Percentiles rank a stretch among this genome's conserved stretches.
phyloP scores from a whole-genome alignment of 2,888 invertebrate genomes.

The Drosophila mimica region DNA sequence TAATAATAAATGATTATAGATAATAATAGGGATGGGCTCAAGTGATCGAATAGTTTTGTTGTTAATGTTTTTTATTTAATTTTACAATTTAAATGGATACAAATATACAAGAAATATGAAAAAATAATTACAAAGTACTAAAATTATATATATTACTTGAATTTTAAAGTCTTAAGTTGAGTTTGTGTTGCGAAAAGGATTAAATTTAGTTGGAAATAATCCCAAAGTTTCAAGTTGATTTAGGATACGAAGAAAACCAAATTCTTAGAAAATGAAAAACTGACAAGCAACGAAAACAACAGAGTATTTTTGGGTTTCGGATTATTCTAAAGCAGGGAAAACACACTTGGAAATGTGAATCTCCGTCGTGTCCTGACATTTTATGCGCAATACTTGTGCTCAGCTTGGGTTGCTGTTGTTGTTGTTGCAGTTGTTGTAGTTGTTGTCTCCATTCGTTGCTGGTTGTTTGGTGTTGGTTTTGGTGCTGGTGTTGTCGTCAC shows the following conservation, averaged over 20 bases:
- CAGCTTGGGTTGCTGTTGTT: constrained; percentile 15
- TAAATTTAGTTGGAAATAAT: neutral
- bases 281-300: neutral
- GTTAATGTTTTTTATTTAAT: no score
- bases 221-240: neutral
- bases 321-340: neutral
- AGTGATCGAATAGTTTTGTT: neutral
- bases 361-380: constrained; percentile 26
- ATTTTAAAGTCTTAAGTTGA: neutral
- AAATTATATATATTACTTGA: neutral
- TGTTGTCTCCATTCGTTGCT: constrained; percentile 18
- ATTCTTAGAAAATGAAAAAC: neutral
- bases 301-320: constrained; percentile 1
- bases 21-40: neutral
- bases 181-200: neutral
- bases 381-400: constrained; percentile 51
- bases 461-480: constrained; percentile 24
- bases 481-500: constrained; percentile 66
- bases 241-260: neutral
- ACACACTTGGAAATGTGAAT: constrained; percentile 14
- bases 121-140: neutral
- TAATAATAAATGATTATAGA: neutral
- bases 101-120: neutral
- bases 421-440: constrained; percentile 11
- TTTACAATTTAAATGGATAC: neutral